Evolutionary conservation across 1,140 invertebrate species (phyloP).

Genomic region (Penaeus chinensis): DNA sequence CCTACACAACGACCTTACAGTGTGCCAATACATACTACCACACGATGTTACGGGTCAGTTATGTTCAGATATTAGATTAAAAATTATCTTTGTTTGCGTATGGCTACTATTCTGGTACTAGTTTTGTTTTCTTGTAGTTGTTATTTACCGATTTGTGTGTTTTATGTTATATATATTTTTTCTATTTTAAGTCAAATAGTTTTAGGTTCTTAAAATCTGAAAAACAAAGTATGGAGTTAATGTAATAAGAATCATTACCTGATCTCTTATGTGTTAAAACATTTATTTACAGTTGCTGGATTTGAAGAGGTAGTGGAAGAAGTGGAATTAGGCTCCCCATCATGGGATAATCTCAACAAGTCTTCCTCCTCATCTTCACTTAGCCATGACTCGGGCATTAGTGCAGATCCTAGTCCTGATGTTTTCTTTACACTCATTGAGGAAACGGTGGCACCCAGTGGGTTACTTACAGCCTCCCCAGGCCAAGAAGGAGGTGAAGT

Average conservation of each 20-base stretch:
- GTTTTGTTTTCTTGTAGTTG: neutral
- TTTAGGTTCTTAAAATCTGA: slow-evolving; percentile 1
- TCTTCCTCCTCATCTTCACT: slow-evolving; percentile 47
- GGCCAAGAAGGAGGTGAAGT: slow-evolving; percentile 59
- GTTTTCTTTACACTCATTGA: slow-evolving; percentile 62
- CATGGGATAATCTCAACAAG: slow-evolving; percentile 55
- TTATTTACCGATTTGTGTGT: too few relatives aligned
- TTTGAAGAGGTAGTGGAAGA: slow-evolving; percentile 64
- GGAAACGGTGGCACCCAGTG: slow-evolving; percentile 51
- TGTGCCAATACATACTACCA: slow-evolving; percentile 62
- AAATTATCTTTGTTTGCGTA: neutral
- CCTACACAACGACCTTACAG: slow-evolving; percentile 53
- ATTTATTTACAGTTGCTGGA: slow-evolving; percentile 58
- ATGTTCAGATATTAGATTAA: neutral
- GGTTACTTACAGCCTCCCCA: slow-evolving; percentile 40
- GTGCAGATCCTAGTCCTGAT: slow-evolving; percentile 53
- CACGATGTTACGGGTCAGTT: slow-evolving; percentile 61
- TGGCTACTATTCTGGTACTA: neutral
- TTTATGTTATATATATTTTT: too few relatives aligned
- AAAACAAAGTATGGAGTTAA: neutral
- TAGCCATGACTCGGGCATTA: slow-evolving; percentile 55
- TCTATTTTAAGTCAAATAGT: neutral
- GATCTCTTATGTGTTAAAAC: neutral
- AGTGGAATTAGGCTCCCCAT: slow-evolving; percentile 57
- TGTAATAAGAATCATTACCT: neutral